Conservation (phyloP, 1,140 invertebrate genomes). For the Drosophila sproati region DNA sequence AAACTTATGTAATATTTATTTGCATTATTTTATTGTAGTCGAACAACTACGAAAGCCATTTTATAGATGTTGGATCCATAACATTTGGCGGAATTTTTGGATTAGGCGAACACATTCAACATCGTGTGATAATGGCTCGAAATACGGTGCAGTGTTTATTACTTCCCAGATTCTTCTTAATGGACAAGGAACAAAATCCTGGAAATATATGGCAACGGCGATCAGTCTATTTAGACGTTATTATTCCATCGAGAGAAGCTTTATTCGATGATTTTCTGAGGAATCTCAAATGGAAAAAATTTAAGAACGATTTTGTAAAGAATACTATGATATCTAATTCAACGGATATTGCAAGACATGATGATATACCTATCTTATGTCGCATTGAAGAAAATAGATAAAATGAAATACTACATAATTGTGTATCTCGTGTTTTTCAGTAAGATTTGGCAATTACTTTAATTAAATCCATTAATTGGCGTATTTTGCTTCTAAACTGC, state of each 20-base stretch:
- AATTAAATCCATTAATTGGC: no score
- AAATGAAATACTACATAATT: slow-evolving; percentile 1
- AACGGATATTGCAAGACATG: slow-evolving; percentile 29
- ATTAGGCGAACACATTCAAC: slow-evolving; percentile 85
- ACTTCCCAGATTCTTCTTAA: slow-evolving; percentile 86
- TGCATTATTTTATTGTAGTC: slow-evolving; percentile 7
- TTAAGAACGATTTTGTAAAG: slow-evolving; percentile 84
- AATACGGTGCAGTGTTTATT: slow-evolving; percentile 85
- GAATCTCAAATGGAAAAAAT: slow-evolving; percentile 85
- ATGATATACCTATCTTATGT: slow-evolving; percentile 79
- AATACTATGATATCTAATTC: slow-evolving; percentile 16
- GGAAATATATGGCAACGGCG: slow-evolving; percentile 87
- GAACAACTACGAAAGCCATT: slow-evolving; percentile 49
- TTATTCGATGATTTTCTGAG: slow-evolving; percentile 85
- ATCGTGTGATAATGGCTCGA: slow-evolving; percentile 86
- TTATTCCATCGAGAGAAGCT: slow-evolving; percentile 85
- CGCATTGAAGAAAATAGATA: slow-evolving; percentile 59
- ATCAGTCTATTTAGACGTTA: slow-evolving; percentile 86
- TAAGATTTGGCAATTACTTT: no score
- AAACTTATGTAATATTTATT: neutral
- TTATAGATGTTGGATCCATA: slow-evolving; percentile 77
- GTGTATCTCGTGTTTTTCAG: neutral
- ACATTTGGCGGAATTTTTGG: slow-evolving; percentile 80
- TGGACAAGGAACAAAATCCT: slow-evolving; percentile 85
- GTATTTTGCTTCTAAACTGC: no score